Base-by-base conservation (phyloP, 2,113 vertebrate species). In the Hippocampus guttulatus region DNA sequence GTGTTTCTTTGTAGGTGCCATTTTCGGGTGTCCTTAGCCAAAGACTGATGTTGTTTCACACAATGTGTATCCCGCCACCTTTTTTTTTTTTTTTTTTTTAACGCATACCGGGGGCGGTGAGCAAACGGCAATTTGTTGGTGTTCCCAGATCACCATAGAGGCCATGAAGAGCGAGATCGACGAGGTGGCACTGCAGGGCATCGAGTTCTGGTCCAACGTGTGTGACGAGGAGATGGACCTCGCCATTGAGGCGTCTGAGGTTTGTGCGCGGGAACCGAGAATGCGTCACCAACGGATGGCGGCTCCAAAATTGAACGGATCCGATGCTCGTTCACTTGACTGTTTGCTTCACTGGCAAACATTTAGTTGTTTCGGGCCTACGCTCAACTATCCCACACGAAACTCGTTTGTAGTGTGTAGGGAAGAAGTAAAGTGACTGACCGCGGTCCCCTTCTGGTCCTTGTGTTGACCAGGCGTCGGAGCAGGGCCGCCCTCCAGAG, bases 151-250 rank as follows among this genome's bases (percentile, higher is more conserved):
- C 85, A 99, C 97, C 14, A 97, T 98, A 12, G 97, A 99, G 91
- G 97, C 97, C 6, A 99, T 99, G 96, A 98, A 99, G 73, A 98
- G 96, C 40, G 97, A 99, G 81, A 99, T 98, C 2, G 96, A 99
- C 38, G 96, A 99, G 75, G 97, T 99, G 72, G 95, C 97, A 66
- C 91, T 99, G 1, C 97, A 99, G 86, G 97, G 97, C 6, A 98
- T 99, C 27, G 97, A 99, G 88, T 99, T 99, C 91, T 99, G 97
- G 97, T 99, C 97, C 70, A 99, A 98, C 3, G 97, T 99, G 7
- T 99, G 96, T 1, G 97, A 98, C n/a, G 97, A 98, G 84, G 97
- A 98, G 88, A 99, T 99, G 96, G 97, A 99, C 76, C 81, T 99
- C 86, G 96, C 97, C 76, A 99, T 99, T 23, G 97, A 99, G 75